A percentile compares a stretch with the other conserved stretches of the same genome.
Conservation (phyloP, 2,888 invertebrate genomes). For the Phaonia tiefii region DNA sequence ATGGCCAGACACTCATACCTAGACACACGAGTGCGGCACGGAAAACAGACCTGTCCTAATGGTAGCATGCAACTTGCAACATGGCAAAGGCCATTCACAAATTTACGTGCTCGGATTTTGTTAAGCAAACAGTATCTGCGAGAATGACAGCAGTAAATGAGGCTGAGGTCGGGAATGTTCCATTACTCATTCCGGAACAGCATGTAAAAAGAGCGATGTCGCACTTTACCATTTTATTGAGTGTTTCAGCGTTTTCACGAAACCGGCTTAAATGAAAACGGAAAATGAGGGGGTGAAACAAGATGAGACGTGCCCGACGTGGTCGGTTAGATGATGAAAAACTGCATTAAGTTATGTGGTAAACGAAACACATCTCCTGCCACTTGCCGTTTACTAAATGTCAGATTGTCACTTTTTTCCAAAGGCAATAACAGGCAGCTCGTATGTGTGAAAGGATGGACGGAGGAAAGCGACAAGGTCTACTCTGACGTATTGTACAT, state of each 20-base stretch:
- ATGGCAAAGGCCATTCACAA: conserved; percentile 77
- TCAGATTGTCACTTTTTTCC: conserved; percentile 66
- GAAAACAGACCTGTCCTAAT: conserved; percentile 48
- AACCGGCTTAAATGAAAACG: neutral
- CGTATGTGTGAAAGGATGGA: neutral
- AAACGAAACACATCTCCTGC: conserved; percentile 64
- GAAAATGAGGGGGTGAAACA: neutral
- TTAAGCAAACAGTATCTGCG: conserved; percentile 48
- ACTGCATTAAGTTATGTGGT: conserved; percentile 62
- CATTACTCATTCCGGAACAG: neutral
- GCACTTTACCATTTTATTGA: conserved; percentile 61
- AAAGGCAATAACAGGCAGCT: neutral
- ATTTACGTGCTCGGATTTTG: conserved; percentile 77
- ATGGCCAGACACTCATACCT: conserved; percentile 16
- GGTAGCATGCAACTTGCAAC: conserved; percentile 48
- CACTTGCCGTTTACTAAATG: conserved; percentile 49
- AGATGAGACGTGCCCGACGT: conserved; percentile 59
- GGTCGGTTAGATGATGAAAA: conserved; percentile 60
- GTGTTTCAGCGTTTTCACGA: conserved; percentile 54
- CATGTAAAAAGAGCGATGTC: conserved; percentile 30
- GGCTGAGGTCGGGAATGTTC: neutral
- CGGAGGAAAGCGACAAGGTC: neutral
- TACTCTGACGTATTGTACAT: neutral
- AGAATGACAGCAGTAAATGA: conserved; percentile 35
- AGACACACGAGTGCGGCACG: conserved; percentile 11